Evolutionary conservation across 1,140 invertebrate genomes (phyloP), one percentile per base, ranked within the genome.

Genomic region (Ericerus pela): DNA sequence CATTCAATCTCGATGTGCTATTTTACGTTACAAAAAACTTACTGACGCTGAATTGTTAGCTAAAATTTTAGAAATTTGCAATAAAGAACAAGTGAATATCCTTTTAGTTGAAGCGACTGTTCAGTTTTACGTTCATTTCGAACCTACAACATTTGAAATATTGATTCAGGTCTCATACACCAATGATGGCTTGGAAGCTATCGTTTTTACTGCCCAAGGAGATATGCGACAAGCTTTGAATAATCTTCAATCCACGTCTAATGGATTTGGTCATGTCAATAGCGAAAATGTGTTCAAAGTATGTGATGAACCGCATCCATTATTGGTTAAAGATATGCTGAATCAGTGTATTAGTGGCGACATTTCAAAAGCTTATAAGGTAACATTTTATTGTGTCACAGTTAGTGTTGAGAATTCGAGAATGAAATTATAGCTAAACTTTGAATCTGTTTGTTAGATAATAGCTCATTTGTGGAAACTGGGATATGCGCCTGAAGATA

Each of bases 261-360:
- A 96, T 71, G 95, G 95, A 24, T 98, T 96, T 76, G 83, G 82
- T 4, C 80, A 86, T 65, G 82, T 99, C 1, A 94, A 83, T 60
- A 81, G 82, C 58, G 84, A 91, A 65, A 95, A 97, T 79, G 96
- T 99, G n/a, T 99, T 98, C 66, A 99, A 98, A 77, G 94, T 99
- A 14, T 99, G 96, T 69, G 96, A 99, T 73, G 95, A 99, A 69
- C 96, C 96, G 0, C 94, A 99, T 76, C 96, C 96, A 6, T 73
- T 96, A 58, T 67, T 95, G 0, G 81, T 99, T 10, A 86, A 88
- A 70, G 80, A 86, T 60, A 97, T 99, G 91, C 71, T 99, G 51
- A 77, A 88, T 55, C 76, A 80, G 64, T 99, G 93, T 71, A 72
- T 76, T 0, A 69, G 82, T 51, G 81, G 82, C 33, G 81, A 96